Evolutionary conservation across 2,888 invertebrate genomes (phyloP).

Genomic region (Aleiodes alternator): DNA sequence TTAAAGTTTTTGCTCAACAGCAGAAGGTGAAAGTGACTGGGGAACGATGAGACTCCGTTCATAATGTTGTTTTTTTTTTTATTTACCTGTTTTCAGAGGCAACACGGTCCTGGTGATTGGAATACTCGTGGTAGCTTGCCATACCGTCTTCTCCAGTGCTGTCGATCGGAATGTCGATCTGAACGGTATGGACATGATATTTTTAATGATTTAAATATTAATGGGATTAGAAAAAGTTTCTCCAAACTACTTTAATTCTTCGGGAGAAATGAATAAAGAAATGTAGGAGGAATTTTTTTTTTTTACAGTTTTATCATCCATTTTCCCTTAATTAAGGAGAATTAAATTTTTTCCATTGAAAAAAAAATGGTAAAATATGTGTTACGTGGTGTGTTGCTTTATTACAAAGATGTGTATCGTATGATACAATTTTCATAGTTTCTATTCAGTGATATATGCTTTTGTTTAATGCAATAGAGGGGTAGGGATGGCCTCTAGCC

Average conservation of each 20-base stretch:
- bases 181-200: constrained; percentile 8
- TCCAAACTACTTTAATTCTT: neutral
- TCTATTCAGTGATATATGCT: constrained; percentile 1
- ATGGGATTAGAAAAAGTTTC: neutral
- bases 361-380: neutral
- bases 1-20: neutral
- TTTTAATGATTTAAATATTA: neutral
- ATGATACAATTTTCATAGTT: neutral
- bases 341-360: neutral
- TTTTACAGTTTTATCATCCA: too few relatives aligned
- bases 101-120: constrained; percentile 12
- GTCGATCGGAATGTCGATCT: constrained; percentile 31
- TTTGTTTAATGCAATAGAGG: too few relatives aligned
- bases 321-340: too few relatives aligned
- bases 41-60: constrained; percentile 10
- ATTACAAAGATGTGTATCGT: neutral
- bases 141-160: constrained; percentile 16
- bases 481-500: neutral
- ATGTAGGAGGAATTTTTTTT: too few relatives aligned
- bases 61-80: constrained; percentile 16
- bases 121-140: neutral
- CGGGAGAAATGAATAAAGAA: too few relatives aligned
- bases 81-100: constrained; percentile 28
- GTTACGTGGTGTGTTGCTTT: neutral
- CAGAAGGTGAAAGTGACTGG: constrained; percentile 22